Percentiles rank a stretch among this genome's conserved stretches.
Evolutionary conservation across 2,888 invertebrate species (phyloP).

Genomic region (Ochropacha duplaris): DNA sequence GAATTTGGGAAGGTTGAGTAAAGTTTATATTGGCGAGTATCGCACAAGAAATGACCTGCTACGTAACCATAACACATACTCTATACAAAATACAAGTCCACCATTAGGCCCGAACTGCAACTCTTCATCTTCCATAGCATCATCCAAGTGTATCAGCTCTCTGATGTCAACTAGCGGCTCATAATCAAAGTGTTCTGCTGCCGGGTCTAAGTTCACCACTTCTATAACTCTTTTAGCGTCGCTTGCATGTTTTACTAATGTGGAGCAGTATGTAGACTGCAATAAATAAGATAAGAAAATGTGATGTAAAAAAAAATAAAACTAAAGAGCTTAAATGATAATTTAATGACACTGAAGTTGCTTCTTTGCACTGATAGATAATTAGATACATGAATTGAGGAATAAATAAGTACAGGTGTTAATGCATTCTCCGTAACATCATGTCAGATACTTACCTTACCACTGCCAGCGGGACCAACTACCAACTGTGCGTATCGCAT

Average conservation of each 20-base stretch:
- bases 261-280: conserved; percentile 96
- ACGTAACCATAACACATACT: conserved; percentile 80
- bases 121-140: conserved; percentile 98
- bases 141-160: conserved; percentile 96
- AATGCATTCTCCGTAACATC: not conserved
- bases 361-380: no score
- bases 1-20: no score
- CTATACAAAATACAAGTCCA: conserved; percentile 96
- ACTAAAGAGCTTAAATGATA: no score
- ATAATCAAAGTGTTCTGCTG: conserved; percentile 98
- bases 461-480: conserved; percentile 98
- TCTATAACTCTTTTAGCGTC: conserved; percentile 89
- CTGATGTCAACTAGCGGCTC: conserved; percentile 92
- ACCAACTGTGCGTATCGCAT: conserved; percentile 98
- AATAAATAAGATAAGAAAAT: no score
- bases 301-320: no score
- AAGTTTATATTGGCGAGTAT: no score
- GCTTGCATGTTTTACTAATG: conserved; percentile 92
- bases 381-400: no score
- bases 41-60: no score
- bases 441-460: conserved; percentile 88
- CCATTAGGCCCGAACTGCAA: conserved; percentile 98
- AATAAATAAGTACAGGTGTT: no score
- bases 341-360: no score
- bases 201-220: conserved; percentile 98